Conservation (phyloP, 2,113 vertebrate genomes). For the Zingel zingel region DNA sequence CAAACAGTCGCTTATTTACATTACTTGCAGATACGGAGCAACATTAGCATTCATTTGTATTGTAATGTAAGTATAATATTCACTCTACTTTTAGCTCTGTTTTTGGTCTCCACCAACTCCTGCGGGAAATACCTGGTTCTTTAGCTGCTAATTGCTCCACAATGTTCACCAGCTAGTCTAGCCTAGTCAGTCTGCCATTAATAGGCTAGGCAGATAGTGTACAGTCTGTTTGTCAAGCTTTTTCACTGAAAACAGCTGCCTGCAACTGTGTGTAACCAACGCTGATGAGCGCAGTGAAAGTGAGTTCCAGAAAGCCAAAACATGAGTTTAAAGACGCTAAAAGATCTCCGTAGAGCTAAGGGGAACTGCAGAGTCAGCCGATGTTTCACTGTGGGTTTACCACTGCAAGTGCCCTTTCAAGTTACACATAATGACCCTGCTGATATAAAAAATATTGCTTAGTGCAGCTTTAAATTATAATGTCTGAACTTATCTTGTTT, state of each 20-base stretch:
- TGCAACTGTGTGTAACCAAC: not conserved
- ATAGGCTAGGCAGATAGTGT: not conserved
- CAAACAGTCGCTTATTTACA: too few relatives aligned
- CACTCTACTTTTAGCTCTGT: not conserved
- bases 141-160: not conserved
- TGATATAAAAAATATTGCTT: conserved; percentile 8
- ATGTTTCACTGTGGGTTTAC: conserved; percentile 5
- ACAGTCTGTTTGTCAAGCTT: not conserved
- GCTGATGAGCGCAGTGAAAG: not conserved
- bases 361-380: not conserved
- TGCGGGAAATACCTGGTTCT: not conserved
- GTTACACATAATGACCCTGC: not conserved
- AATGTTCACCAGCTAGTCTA: not conserved
- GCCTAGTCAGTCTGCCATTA: not conserved
- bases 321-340: not conserved
- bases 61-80: too few relatives aligned
- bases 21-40: too few relatives aligned
- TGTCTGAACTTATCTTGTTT: not conserved
- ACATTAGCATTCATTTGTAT: too few relatives aligned
- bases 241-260: not conserved
- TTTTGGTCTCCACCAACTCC: not conserved
- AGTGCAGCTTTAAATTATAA: not conserved
- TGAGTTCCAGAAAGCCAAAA: not conserved
- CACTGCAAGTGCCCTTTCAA: not conserved
- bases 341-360: not conserved